Evolutionary conservation across 2,113 vertebrate species (phyloP), one percentile per base, ranked within the genome.

Genomic region (Nesoenas mayeri): DNA sequence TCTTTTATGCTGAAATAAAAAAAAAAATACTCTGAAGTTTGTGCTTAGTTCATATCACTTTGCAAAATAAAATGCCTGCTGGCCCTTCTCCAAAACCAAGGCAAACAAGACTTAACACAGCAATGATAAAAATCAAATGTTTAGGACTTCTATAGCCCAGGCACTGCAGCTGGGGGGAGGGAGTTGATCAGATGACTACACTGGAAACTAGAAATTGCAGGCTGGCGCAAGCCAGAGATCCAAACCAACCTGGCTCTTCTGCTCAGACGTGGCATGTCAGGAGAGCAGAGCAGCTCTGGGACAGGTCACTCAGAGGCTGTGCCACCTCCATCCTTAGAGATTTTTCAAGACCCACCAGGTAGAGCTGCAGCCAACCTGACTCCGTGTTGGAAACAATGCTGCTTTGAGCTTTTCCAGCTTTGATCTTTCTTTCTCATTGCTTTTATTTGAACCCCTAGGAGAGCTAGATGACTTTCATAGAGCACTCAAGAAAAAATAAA

Each of bases 401-500:
- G 77, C 93, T 93, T 95, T 96, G 65, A 96, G 86, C 61, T 94
- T 81, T 80, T 89, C 53, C 73, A 72, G 15, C 94, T 96, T 95
- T 93, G 94, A 95, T 96, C 93, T 92, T 84, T 79, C 79, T 72
- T 66, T 94, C 72, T 81, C 32, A 16, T 31, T 81, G 57, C 93
- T 96, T 95, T 93, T 84, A 84, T 94, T 47, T 89, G 48, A 93
- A 75, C 16, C 60, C 91, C 80, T 48, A 69, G 36, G 77, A 89
- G 77, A 95, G 78, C 12, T 67, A 53, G 38, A 71, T 89, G 77
- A 91, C 77, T 34, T 93, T 71, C 44, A 48, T 0, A 85, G 31
- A 73, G n/a, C 31, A 40, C 11, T 8, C 38, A 78, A 80, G 9
- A 53, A 12, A 34, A 53, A 26, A 34, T 18, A 14, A 7, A 58